These are phyloP conservation scores for Nineta flava DNA, from an alignment of 2,888 invertebrate species.

Conservation along the genomic window DNA sequence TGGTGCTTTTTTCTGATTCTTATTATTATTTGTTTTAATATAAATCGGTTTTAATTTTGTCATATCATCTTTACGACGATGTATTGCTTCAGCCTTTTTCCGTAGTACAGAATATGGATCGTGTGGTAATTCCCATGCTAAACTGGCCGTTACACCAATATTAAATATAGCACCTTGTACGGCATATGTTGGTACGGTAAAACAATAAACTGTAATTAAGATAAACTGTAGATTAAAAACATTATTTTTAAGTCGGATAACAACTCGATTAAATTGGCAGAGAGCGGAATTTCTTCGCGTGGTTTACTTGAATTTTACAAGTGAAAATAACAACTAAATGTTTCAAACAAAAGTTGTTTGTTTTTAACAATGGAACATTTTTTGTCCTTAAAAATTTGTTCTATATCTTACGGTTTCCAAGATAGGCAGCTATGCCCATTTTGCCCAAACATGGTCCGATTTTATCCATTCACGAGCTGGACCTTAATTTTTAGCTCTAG, in stretches of 20 bases:
- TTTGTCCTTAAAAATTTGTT: too few relatives aligned
- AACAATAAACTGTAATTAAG: constrained; percentile 40
- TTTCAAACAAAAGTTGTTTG: too few relatives aligned
- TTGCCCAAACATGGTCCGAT: too few relatives aligned
- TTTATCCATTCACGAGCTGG: too few relatives aligned
- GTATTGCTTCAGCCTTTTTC: background rate
- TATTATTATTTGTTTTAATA: background rate
- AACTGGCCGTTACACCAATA: constrained; percentile 55
- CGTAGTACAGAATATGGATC: constrained; percentile 30
- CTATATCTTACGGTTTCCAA: too few relatives aligned
- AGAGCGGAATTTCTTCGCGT: too few relatives aligned
- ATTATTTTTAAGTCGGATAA: background rate
- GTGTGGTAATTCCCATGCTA: constrained; percentile 63
- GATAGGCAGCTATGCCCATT: too few relatives aligned
- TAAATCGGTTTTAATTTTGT: background rate
- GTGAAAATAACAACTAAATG: too few relatives aligned
- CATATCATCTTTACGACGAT: background rate
- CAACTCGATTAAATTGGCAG: too few relatives aligned
- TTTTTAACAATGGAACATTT: too few relatives aligned
- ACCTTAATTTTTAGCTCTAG: too few relatives aligned
- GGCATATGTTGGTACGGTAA: constrained; percentile 36
- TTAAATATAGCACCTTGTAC: constrained; percentile 42
- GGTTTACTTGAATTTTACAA: too few relatives aligned
- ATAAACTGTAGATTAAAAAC: constrained; percentile 10
- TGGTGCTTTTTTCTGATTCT: background rate